Conservation (phyloP, 2,113 vertebrate species). For the Terrapene triunguis region DNA sequence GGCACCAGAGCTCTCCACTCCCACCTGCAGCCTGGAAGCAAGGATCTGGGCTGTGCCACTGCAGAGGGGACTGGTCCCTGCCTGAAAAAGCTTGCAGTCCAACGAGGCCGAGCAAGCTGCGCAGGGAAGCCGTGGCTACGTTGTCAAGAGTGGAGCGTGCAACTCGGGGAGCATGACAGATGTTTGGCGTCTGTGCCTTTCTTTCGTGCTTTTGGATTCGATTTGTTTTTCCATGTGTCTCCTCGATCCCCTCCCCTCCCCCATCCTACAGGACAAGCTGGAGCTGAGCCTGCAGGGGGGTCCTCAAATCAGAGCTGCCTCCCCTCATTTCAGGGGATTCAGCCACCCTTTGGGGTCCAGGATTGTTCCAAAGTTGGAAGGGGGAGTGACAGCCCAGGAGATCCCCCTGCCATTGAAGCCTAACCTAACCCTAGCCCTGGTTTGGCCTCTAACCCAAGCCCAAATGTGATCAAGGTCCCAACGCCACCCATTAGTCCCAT, state of each 20-base stretch:
- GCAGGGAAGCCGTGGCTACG: neutral
- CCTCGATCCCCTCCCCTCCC: neutral
- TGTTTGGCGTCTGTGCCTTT: neutral
- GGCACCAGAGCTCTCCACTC: neutral
- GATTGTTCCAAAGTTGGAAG: neutral
- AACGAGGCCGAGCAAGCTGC: accelerated
- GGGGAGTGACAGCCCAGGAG: neutral
- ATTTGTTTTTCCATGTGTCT: neutral
- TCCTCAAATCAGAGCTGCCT: neutral
- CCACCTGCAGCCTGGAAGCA: neutral
- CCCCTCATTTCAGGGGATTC: neutral
- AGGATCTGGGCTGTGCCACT: neutral
- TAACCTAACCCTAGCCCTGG: neutral
- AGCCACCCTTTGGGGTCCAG: neutral
- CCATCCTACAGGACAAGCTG: neutral
- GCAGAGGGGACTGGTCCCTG: no score
- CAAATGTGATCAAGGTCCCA: neutral
- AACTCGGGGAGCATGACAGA: accelerated
- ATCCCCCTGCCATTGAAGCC: neutral
- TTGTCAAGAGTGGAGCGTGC: neutral
- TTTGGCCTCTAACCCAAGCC: neutral
- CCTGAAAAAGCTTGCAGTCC: neutral
- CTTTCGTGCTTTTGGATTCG: neutral
- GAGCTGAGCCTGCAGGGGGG: neutral
- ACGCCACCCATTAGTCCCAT: neutral